These are phyloP conservation scores for Hafferia zeledoni DNA, from an alignment of 2,797 vertebrate genomes.

Conservation along the genomic window DNA sequence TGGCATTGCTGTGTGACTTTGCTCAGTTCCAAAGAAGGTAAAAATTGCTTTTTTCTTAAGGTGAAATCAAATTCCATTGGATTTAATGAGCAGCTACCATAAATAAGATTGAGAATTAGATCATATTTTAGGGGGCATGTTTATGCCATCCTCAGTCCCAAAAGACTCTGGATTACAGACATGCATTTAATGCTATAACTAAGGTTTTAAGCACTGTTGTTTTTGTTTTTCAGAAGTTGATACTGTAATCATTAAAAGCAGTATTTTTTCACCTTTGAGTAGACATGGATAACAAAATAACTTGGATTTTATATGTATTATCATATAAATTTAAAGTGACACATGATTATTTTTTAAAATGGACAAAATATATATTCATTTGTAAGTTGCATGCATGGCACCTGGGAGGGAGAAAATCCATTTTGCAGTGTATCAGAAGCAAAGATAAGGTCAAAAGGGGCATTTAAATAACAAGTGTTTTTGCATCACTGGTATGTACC, in stretches of 20 bases:
- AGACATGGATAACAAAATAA: not conserved
- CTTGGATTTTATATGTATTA: not conserved
- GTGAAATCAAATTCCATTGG: not conserved
- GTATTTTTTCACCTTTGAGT: not conserved
- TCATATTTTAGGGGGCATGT: not conserved
- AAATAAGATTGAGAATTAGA: not conserved
- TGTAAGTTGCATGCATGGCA: not conserved
- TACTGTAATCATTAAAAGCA: not conserved
- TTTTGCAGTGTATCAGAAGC: not conserved
- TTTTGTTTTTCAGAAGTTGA: not conserved
- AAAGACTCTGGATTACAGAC: not conserved
- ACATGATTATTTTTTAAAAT: not conserved
- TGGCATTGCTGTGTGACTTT: not conserved
- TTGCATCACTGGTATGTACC: not conserved
- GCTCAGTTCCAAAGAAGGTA: not conserved
- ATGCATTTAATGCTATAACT: not conserved
- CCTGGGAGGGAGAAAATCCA: not conserved
- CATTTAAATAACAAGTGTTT: not conserved
- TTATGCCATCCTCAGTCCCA: not conserved
- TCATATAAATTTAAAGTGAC: not conserved
- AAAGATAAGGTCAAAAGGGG: not conserved
- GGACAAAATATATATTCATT: not conserved
- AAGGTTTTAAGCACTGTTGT: not conserved
- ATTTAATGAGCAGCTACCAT: not conserved
- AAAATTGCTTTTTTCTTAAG: not conserved